These are phyloP conservation scores for Helogale parvula DNA, from an alignment of 2,113 vertebrate species.

Conservation along the genomic window DNA sequence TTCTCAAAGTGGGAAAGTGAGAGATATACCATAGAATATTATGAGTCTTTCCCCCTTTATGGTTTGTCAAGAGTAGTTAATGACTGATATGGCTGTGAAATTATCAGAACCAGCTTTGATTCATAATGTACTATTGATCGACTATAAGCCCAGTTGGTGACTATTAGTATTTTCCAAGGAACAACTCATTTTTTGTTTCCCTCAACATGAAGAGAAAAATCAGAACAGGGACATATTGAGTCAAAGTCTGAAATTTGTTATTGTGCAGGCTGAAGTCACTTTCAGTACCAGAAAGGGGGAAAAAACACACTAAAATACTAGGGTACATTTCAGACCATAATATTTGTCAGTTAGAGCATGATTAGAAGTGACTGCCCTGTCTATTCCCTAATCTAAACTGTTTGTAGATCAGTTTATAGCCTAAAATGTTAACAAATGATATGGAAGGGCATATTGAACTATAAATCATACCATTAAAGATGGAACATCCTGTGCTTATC, in stretches of 20 bases:
- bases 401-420: slow-evolving; percentile 53
- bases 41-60: background rate
- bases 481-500: slow-evolving; percentile 76
- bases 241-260: slow-evolving; percentile 78
- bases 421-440: slow-evolving; percentile 63
- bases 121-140: slow-evolving; percentile 61
- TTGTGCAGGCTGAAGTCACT: slow-evolving; percentile 72
- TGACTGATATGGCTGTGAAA: slow-evolving; percentile 70
- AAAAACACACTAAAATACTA: slow-evolving; percentile 68
- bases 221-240: slow-evolving; percentile 72
- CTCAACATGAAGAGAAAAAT: slow-evolving; percentile 59
- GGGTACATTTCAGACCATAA: slow-evolving; percentile 38
- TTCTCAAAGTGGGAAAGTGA: background rate
- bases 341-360: slow-evolving; percentile 10
- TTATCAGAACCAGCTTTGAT: slow-evolving; percentile 54
- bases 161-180: slow-evolving; percentile 66
- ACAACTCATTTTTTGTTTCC: slow-evolving; percentile 71
- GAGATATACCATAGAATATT: background rate
- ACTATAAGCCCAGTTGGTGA: slow-evolving; percentile 65
- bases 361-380: slow-evolving; percentile 70
- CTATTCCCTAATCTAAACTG: slow-evolving; percentile 18
- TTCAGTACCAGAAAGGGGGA: slow-evolving; percentile 7
- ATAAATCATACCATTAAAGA: slow-evolving; percentile 55
- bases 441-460: slow-evolving; percentile 50
- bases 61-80: background rate